A percentile compares a stretch with the other conserved stretches of the same genome.
Conservation (phyloP, 2,888 invertebrate genomes). For the Aspidiotus rigidus region DNA sequence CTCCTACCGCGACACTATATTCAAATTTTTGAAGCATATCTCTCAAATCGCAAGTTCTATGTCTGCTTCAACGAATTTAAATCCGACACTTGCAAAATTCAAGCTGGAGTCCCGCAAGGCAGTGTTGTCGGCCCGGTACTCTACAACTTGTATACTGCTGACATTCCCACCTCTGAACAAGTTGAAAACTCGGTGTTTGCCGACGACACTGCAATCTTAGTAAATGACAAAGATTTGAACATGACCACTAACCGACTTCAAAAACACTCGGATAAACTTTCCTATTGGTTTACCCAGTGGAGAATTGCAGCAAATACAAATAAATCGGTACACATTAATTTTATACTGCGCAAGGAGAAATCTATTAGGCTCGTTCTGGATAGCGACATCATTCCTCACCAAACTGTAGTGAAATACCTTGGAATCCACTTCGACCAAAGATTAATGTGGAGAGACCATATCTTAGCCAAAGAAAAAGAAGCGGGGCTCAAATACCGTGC, state of each 20-base stretch:
- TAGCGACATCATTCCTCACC: neutral
- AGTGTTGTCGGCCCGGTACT: neutral
- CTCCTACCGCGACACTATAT: neutral
- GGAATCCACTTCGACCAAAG: constrained; percentile 13
- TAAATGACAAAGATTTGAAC: neutral
- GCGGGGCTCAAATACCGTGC: neutral
- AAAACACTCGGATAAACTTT: neutral
- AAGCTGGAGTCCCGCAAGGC: constrained; percentile 10
- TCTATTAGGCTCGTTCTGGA: neutral
- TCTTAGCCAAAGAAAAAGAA: neutral
- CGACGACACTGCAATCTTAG: constrained; percentile 9
- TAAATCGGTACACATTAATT: constrained; percentile 7
- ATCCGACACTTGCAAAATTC: neutral
- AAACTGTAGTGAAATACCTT: constrained; percentile 1
- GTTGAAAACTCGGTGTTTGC: neutral
- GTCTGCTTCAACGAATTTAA: neutral
- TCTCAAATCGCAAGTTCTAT: neutral
- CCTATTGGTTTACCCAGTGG: constrained; percentile 1
- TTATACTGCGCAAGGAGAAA: neutral
- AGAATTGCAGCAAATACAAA: neutral
- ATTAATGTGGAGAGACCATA: constrained; percentile 8
- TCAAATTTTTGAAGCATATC: neutral
- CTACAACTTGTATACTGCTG: constrained; percentile 7
- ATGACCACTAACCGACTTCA: neutral
- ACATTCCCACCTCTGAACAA: neutral